phyloP scores from a whole-genome alignment of 2,797 vertebrate species.

The Vespertilio murinus region DNA sequence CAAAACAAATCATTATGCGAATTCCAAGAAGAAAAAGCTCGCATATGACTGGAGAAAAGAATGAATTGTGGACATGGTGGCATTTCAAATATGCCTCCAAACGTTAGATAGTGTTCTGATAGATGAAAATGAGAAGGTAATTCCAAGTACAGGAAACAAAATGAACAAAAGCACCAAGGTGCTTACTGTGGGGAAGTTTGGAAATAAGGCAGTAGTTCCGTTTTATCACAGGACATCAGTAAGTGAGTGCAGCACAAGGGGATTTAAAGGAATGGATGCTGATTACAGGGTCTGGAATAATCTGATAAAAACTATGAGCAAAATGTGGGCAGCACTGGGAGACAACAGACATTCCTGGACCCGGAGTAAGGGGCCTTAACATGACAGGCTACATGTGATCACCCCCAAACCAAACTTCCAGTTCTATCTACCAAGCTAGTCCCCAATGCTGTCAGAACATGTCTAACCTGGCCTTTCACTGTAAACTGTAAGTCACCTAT shows the following conservation, averaged over 20 bases:
- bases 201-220: not conserved
- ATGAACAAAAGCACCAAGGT: not conserved
- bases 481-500: not conserved
- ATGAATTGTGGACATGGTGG: not conserved
- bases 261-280: not conserved
- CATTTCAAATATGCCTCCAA: conserved; percentile 1
- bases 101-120: not conserved
- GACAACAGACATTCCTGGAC: not conserved
- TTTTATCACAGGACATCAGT: not conserved
- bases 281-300: not conserved
- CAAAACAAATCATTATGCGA: conserved; percentile 47
- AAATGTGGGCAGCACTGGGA: not conserved
- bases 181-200: not conserved
- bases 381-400: not conserved
- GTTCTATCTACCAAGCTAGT: not conserved
- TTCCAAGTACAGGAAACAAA: not conserved
- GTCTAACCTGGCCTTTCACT: not conserved
- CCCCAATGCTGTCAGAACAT: not conserved
- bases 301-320: not conserved
- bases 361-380: not conserved
- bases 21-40: not conserved
- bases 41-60: conserved; percentile 14
- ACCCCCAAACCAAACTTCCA: not conserved
- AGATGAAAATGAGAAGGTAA: not conserved
- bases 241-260: not conserved